phyloP scores from a whole-genome alignment of 2,888 invertebrate species.

The Plagodis pulveraria region DNA sequence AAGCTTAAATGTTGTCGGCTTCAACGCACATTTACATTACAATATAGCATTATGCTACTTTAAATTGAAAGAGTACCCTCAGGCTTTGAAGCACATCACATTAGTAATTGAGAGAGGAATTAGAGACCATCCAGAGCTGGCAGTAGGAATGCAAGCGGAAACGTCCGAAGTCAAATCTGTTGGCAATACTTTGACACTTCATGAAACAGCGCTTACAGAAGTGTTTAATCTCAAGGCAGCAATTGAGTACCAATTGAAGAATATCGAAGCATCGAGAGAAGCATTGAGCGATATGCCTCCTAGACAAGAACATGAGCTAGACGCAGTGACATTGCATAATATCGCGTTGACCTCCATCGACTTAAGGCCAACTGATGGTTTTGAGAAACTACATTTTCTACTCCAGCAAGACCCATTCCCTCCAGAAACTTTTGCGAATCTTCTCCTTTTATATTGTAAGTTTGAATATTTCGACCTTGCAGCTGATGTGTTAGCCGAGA shows the following conservation, averaged over 20 bases:
- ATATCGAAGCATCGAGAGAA: constrained; percentile 93
- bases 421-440: constrained; percentile 98
- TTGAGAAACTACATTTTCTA: constrained; percentile 93
- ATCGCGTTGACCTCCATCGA: constrained; percentile 96
- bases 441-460: constrained; percentile 97
- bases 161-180: constrained; percentile 96
- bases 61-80: constrained; percentile 96
- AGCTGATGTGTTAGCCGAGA: constrained; percentile 98
- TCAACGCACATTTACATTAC: constrained; percentile 96
- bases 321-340: constrained; percentile 98
- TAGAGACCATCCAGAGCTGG: constrained; percentile 97
- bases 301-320: constrained; percentile 97
- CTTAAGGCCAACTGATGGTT: constrained; percentile 94
- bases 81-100: constrained; percentile 96
- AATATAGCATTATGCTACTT: constrained; percentile 98
- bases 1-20: constrained; percentile 95
- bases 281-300: constrained; percentile 96
- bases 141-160: constrained; percentile 98
- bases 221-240: constrained; percentile 99
- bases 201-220: constrained; percentile 98
- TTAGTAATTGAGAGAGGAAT: constrained; percentile 97
- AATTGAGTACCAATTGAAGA: constrained; percentile 94
- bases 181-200: constrained; percentile 96
- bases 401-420: constrained; percentile 98
- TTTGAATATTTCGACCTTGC: constrained; percentile 99